A percentile compares a stretch with the other conserved stretches of the same genome.
These are phyloP conservation scores for Nothobranchius furzeri DNA, from an alignment of 2,113 vertebrate genomes.

Conservation along the genomic window DNA sequence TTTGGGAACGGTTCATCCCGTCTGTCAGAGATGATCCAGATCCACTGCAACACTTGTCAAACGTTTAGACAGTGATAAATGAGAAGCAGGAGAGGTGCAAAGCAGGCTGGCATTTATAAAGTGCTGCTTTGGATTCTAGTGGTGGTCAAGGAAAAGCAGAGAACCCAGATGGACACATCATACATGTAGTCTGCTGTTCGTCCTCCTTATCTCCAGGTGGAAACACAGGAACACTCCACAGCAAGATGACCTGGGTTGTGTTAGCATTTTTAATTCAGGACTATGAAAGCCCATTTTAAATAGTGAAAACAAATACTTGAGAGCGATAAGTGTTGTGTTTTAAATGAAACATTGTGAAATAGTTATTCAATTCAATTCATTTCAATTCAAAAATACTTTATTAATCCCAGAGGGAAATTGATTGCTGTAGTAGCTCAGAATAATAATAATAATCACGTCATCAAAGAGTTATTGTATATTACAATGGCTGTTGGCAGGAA, in stretches of 20 bases:
- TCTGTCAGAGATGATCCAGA: constrained; percentile 70
- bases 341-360: constrained; percentile 20
- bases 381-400: no score
- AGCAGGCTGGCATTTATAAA: constrained; percentile 57
- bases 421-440: no score
- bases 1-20: constrained; percentile 53
- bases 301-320: constrained; percentile 10
- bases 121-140: constrained; percentile 39
- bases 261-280: constrained; percentile 1
- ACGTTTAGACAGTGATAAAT: constrained; percentile 65
- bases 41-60: constrained; percentile 55
- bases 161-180: constrained; percentile 17
- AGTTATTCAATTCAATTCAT: constrained; percentile 6
- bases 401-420: no score
- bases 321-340: constrained; percentile 4
- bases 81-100: constrained; percentile 48
- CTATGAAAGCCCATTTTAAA: neutral
- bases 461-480: no score
- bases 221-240: neutral
- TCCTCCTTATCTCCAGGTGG: neutral
- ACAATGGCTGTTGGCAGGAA: no score
- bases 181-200: neutral
- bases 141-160: constrained; percentile 38
- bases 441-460: no score
- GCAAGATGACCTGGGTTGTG: neutral